phyloP scores from a whole-genome alignment of 1,140 invertebrate species.

The Trichomalopsis sarcophagae region DNA sequence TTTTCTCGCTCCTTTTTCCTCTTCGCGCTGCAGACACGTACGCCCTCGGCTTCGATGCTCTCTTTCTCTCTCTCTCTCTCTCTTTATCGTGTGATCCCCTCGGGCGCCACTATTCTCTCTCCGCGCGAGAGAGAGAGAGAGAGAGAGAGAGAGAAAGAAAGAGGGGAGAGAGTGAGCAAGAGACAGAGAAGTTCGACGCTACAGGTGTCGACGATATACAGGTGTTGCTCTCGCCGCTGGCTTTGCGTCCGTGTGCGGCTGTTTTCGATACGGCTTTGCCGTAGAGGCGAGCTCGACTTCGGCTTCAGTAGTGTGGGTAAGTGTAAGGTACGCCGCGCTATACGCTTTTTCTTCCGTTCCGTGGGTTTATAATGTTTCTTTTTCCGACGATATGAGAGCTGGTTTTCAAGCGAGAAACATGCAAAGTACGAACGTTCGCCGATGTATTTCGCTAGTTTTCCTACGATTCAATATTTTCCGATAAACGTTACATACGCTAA shows the following conservation, averaged over 20 bases:
- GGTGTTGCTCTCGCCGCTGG: constrained; percentile 58
- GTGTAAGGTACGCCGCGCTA: not conserved
- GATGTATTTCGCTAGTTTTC: not conserved
- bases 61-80: not conserved
- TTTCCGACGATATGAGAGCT: not conserved
- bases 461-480: not conserved
- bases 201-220: constrained; percentile 72
- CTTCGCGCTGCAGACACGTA: constrained; percentile 5
- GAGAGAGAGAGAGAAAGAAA: constrained; percentile 4
- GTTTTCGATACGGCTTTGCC: not conserved
- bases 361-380: not conserved
- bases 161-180: constrained; percentile 31
- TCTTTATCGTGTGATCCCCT: constrained; percentile 45
- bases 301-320: constrained; percentile 28
- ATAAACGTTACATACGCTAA: not conserved
- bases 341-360: not conserved
- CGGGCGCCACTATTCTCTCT: constrained; percentile 52
- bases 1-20: constrained; percentile 52
- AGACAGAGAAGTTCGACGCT: constrained; percentile 58
- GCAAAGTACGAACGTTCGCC: not conserved
- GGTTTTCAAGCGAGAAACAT: not conserved
- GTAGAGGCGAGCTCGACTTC: not conserved
- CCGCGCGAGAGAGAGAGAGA: constrained; percentile 26
- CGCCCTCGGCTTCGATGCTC: not conserved
- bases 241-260: not conserved